Evolutionary conservation across 2,888 invertebrate species (phyloP).

Genomic region (Pimpla rufipes): DNA sequence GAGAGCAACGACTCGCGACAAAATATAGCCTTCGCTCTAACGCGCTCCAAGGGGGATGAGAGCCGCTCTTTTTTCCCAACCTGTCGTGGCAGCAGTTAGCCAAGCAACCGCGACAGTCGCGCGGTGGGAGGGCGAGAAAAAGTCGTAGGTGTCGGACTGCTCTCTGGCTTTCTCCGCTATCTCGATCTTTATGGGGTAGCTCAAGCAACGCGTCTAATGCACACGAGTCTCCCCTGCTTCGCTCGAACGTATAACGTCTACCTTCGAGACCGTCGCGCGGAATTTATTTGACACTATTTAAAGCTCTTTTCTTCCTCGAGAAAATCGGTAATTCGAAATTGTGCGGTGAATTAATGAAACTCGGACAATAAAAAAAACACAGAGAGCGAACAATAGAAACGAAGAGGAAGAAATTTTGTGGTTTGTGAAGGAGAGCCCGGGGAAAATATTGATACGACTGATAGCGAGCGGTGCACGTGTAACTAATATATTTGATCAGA

Average conservation of each 20-base stretch:
- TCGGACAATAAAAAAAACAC: background rate
- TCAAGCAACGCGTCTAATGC: conserved; percentile 75
- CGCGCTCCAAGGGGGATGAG: conserved; percentile 43
- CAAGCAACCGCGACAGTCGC: conserved; percentile 44
- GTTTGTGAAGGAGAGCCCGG: conserved; percentile 33
- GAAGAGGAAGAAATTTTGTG: conserved; percentile 35
- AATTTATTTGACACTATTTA: background rate
- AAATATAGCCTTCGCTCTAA: conserved; percentile 54
- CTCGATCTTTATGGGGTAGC: conserved; percentile 79
- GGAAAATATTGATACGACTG: conserved; percentile 63
- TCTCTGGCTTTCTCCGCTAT: conserved; percentile 75
- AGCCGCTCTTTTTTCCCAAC: conserved; percentile 56
- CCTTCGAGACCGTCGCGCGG: background rate
- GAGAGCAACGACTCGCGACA: conserved; percentile 41
- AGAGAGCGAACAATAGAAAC: conserved; percentile 5
- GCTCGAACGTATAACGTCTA: background rate
- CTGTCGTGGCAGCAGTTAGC: conserved; percentile 72
- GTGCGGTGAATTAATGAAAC: background rate
- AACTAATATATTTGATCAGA: conserved; percentile 67
- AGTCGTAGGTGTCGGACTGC: conserved; percentile 57
- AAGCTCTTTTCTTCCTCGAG: background rate
- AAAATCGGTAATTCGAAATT: background rate
- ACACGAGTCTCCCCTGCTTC: conserved; percentile 15
- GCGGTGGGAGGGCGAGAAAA: conserved; percentile 36
- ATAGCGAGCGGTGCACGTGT: conserved; percentile 57